Percentiles rank a stretch among this genome's conserved stretches.
Evolutionary conservation across 2,797 vertebrate genomes (phyloP).

Genomic region (Thamnophis elegans): DNA sequence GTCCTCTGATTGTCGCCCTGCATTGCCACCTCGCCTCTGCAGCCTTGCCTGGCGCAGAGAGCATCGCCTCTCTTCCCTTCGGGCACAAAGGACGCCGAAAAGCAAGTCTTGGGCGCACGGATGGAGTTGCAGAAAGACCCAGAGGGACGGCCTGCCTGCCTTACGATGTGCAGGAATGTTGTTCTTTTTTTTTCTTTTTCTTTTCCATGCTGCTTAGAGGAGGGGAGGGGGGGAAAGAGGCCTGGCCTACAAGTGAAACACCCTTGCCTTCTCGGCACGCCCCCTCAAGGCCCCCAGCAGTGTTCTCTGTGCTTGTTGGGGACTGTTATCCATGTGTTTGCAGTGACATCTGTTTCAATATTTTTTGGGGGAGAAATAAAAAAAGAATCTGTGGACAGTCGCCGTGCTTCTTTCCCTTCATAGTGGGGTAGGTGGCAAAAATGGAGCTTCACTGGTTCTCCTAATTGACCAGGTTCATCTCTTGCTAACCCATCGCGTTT

Average conservation of each 20-base stretch:
- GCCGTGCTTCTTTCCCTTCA: background rate
- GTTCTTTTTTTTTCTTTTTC: background rate
- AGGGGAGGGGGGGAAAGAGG: background rate
- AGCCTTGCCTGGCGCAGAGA: background rate
- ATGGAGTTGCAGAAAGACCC: background rate
- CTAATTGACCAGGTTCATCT: background rate
- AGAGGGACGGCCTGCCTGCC: background rate
- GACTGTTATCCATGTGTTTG: conserved; percentile 25
- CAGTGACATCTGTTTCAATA: conserved; percentile 27
- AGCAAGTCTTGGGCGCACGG: background rate
- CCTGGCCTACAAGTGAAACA: background rate
- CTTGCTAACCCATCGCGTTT: background rate
- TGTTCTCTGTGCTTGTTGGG: conserved; percentile 18
- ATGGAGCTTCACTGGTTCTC: background rate
- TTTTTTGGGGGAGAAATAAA: conserved; percentile 18
- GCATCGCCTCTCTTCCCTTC: background rate
- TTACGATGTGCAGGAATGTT: background rate
- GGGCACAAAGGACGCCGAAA: background rate
- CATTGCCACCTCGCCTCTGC: background rate
- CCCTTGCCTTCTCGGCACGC: background rate
- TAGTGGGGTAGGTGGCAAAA: no score
- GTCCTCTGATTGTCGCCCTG: background rate
- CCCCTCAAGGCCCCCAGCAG: background rate
- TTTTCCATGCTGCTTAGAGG: background rate
- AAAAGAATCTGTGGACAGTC: conserved; percentile 16